Conservation (phyloP, 1,140 invertebrate genomes). For the Scaptodrosophila lebanonensis region DNA sequence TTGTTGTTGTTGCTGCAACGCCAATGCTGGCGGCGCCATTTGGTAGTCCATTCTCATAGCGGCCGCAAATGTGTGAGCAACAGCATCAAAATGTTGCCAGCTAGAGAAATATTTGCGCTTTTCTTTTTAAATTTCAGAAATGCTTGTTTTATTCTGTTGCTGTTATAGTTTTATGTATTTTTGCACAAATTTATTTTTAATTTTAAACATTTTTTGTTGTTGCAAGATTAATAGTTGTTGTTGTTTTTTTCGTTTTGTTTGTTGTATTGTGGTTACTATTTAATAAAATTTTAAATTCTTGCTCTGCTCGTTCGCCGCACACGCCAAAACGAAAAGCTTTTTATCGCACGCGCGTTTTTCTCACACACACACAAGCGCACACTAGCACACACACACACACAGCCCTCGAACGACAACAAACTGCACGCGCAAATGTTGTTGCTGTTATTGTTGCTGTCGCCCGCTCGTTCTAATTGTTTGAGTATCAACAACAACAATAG, state of each 20-base stretch:
- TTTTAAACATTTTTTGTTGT: slow-evolving; percentile 12
- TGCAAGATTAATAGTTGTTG: slow-evolving; percentile 27
- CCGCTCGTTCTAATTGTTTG: slow-evolving; percentile 31
- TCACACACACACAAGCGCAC: not conserved
- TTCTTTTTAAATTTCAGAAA: not conserved
- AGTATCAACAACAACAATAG: slow-evolving; percentile 5
- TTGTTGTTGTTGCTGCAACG: slow-evolving; percentile 57
- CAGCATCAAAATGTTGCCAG: slow-evolving; percentile 25
- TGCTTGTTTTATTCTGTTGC: not conserved
- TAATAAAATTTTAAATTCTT: slow-evolving; percentile 30
- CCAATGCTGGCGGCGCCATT: slow-evolving; percentile 76
- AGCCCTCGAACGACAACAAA: slow-evolving; percentile 1
- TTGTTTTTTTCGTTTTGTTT: slow-evolving; percentile 18
- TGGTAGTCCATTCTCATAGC: slow-evolving; percentile 79
- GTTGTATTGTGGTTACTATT: slow-evolving; percentile 19
- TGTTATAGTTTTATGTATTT: slow-evolving; percentile 7
- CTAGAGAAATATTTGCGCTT: too few species aligned
- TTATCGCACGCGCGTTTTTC: slow-evolving; percentile 41
- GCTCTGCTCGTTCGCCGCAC: slow-evolving; percentile 7
- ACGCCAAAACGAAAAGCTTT: slow-evolving; percentile 28
- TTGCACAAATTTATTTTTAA: slow-evolving; percentile 8
- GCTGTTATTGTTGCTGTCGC: slow-evolving; percentile 4
- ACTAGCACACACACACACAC: too few species aligned
- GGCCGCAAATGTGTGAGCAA: slow-evolving; percentile 29
- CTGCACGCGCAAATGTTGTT: slow-evolving; percentile 1